phyloP scores from a whole-genome alignment of 2,113 vertebrate genomes.

The Cochlearius cochlearius region DNA sequence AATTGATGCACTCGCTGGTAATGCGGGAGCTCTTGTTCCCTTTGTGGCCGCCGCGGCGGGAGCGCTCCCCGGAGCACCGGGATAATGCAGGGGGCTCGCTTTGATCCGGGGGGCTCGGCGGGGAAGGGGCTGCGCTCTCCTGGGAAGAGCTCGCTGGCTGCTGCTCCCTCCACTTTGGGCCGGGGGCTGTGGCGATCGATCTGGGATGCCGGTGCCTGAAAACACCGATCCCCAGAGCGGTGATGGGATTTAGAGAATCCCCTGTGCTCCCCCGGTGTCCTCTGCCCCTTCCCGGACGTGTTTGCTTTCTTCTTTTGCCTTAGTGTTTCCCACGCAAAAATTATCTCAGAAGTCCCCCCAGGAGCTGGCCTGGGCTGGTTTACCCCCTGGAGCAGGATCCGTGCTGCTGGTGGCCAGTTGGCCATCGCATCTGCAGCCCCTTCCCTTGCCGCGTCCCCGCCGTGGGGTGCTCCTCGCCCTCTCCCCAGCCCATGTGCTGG shows the following conservation, averaged over 20 bases:
- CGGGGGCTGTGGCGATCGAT: not conserved
- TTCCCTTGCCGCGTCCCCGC: not conserved
- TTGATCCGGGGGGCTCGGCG: slow-evolving; percentile 3
- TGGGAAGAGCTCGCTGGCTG: not conserved
- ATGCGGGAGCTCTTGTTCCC: slow-evolving; percentile 60
- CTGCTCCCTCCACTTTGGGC: not conserved
- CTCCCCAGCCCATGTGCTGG: not conserved
- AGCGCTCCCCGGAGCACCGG: not conserved
- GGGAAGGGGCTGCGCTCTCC: not conserved
- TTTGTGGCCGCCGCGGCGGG: slow-evolving; percentile 13
- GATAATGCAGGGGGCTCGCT: not conserved
- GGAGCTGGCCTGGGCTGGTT: not conserved
- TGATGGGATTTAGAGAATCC: not conserved
- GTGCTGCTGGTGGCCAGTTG: not conserved
- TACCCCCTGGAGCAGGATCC: accelerated
- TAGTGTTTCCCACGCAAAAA: not conserved
- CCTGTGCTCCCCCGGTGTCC: not conserved
- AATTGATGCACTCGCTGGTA: slow-evolving; percentile 49
- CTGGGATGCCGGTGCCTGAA: not conserved
- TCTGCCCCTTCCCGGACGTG: not conserved
- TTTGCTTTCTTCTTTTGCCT: not conserved
- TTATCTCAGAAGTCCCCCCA: not conserved
- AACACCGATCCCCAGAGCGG: accelerated
- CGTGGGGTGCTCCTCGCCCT: not conserved
- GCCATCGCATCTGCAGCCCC: not conserved